These are phyloP conservation scores for Homalodisca vitripennis DNA, from an alignment of 1,140 invertebrate genomes.

Conservation along the genomic window DNA sequence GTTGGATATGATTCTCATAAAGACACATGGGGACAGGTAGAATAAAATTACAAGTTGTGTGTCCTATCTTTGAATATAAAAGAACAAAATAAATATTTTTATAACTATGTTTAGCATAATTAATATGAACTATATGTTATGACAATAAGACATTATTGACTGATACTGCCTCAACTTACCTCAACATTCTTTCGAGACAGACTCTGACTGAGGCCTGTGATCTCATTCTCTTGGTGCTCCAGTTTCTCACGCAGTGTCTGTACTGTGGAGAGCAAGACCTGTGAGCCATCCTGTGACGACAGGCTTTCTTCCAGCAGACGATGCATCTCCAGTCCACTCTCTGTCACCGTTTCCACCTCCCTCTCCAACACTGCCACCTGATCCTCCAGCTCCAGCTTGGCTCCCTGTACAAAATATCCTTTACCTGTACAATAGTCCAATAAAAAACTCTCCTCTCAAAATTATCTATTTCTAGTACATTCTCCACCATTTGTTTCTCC, in stretches of 20 bases:
- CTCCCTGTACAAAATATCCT: slow-evolving; percentile 26
- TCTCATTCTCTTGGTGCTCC: slow-evolving; percentile 42
- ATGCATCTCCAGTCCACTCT: slow-evolving; percentile 50
- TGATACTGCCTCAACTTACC: slow-evolving; percentile 43
- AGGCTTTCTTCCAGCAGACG: slow-evolving; percentile 61
- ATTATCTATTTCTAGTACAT: no score
- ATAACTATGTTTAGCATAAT: neutral
- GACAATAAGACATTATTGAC: neutral
- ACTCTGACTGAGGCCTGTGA: slow-evolving; percentile 50
- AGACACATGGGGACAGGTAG: no score
- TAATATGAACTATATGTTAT: slow-evolving; percentile 15
- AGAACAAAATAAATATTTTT: neutral
- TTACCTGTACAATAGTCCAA: slow-evolving; percentile 8
- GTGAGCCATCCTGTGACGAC: slow-evolving; percentile 47
- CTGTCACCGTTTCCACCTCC: slow-evolving; percentile 49
- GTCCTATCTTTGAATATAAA: no score
- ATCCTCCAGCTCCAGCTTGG: slow-evolving; percentile 44
- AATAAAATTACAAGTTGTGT: no score
- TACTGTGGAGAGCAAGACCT: slow-evolving; percentile 46
- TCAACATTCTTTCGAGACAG: slow-evolving; percentile 52
- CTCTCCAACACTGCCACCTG: slow-evolving; percentile 47
- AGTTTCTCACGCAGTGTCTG: slow-evolving; percentile 48
- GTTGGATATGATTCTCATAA: no score
- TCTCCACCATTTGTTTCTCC: no score
- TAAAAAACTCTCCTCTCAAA: no score